A percentile compares a stretch with the other conserved stretches of the same genome.
Conservation (phyloP, 2,113 vertebrate genomes). For the Bucco capensis region DNA sequence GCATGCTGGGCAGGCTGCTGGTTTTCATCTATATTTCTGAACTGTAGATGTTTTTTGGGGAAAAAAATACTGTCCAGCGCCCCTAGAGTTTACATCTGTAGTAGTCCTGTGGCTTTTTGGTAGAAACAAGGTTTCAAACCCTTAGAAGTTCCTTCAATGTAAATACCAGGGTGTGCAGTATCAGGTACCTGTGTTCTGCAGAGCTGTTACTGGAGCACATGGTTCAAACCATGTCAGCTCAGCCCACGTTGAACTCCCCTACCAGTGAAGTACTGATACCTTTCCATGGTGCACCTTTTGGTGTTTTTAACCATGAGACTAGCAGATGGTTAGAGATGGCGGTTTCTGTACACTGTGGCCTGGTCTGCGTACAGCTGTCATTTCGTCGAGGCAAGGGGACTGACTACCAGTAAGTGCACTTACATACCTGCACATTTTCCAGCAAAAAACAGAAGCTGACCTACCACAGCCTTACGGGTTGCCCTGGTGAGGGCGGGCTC, state of each 20-base stretch:
- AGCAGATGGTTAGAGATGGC: no score
- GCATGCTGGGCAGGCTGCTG: background rate
- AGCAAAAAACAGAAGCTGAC: background rate
- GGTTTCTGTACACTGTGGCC: background rate
- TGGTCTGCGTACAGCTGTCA: fast-evolving
- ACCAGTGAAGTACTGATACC: fast-evolving
- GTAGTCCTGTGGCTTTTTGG: no score
- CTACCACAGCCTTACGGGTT: background rate
- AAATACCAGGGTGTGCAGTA: fast-evolving
- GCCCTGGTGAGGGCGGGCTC: background rate
- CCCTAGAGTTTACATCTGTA: background rate
- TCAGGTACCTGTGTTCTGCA: fast-evolving
- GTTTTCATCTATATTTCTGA: fast-evolving
- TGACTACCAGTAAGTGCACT: fast-evolving
- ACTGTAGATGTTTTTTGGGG: fast-evolving
- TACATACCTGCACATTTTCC: fast-evolving
- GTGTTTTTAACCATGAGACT: background rate
- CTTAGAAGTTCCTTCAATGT: background rate
- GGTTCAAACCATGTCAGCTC: no score
- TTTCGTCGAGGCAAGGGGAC: background rate
- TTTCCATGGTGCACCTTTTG: background rate
- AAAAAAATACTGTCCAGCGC: background rate
- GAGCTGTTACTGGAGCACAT: fast-evolving
- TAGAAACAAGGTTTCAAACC: fast-evolving
- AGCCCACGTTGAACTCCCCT: fast-evolving